Conservation (phyloP, 2,797 vertebrate genomes). For the Carapus acus region DNA sequence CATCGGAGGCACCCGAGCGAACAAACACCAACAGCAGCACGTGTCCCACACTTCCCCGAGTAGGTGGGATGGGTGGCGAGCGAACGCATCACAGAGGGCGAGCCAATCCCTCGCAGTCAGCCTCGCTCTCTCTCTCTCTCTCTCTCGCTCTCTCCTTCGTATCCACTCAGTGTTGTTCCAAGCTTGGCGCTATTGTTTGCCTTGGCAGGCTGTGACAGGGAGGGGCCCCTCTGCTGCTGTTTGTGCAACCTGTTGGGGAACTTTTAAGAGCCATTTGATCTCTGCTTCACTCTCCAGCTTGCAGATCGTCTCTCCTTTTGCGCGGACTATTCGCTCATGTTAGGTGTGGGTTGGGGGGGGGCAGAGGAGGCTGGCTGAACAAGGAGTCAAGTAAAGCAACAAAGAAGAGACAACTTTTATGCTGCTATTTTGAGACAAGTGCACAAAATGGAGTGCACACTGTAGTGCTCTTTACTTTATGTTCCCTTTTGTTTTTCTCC, state of each 20-base stretch:
- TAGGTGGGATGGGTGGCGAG: constrained; percentile 61
- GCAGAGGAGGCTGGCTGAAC: too few species aligned
- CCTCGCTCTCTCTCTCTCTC: constrained; percentile 34
- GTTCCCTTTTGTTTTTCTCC: too few species aligned
- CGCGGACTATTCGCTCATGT: constrained; percentile 30
- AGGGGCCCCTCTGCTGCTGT: constrained; percentile 70
- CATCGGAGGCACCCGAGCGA: constrained; percentile 49
- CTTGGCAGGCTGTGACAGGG: constrained; percentile 77
- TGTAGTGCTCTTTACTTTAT: too few species aligned
- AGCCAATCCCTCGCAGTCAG: constrained; percentile 48
- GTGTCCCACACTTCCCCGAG: constrained; percentile 60
- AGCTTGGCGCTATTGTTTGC: constrained; percentile 77
- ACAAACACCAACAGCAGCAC: constrained; percentile 64
- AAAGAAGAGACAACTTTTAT: too few species aligned
- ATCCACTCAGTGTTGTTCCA: constrained; percentile 74
- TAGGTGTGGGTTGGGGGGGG: background rate
- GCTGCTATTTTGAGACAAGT: too few species aligned
- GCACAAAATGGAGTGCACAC: too few species aligned
- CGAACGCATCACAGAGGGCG: constrained; percentile 51
- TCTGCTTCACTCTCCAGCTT: constrained; percentile 42
- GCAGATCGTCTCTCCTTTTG: constrained; percentile 53
- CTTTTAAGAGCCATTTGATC: constrained; percentile 71
- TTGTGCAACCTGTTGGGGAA: constrained; percentile 77
- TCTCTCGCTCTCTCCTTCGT: constrained; percentile 53
- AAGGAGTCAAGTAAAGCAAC: too few species aligned